Evolutionary conservation across 2,797 vertebrate species (phyloP).

Genomic region (Falco peregrinus): DNA sequence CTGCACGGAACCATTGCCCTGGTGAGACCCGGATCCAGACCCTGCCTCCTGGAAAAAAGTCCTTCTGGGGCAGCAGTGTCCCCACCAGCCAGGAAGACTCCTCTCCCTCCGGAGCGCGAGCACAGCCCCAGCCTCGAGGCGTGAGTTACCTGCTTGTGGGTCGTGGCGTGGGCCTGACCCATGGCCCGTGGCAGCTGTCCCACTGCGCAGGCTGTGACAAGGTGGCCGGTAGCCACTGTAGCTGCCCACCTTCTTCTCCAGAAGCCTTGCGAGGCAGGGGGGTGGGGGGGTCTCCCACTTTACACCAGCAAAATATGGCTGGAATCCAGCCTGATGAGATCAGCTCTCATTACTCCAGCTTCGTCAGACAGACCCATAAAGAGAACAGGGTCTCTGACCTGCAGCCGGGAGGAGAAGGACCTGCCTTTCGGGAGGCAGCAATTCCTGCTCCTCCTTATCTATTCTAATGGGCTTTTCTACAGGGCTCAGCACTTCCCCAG

Average conservation of each 20-base stretch:
- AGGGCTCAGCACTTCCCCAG: not conserved
- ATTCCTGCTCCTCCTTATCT: slow-evolving; percentile 31
- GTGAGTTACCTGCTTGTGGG: slow-evolving; percentile 31
- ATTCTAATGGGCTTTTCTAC: slow-evolving; percentile 3
- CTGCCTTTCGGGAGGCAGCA: not conserved
- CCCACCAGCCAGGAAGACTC: not conserved
- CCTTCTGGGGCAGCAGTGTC: slow-evolving; percentile 5
- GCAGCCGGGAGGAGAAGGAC: not conserved
- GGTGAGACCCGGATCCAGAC: slow-evolving; percentile 64
- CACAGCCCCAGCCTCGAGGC: slow-evolving; percentile 61
- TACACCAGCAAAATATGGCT: not conserved
- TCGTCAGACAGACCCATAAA: not conserved
- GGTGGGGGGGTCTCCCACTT: not conserved
- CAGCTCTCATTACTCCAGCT: not conserved
- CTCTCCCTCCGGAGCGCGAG: not conserved
- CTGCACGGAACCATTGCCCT: slow-evolving; percentile 79
- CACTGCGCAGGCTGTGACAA: fast-evolving
- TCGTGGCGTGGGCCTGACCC: not conserved
- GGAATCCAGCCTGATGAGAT: not conserved
- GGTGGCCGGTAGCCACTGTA: not conserved
- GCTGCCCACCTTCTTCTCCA: not conserved
- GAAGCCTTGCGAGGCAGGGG: not conserved
- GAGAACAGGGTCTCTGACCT: not conserved
- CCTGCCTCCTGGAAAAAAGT: slow-evolving; percentile 29
- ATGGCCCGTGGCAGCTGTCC: fast-evolving